Base-by-base conservation (phyloP, 2,113 vertebrate species). In the Arvicanthis niloticus region DNA sequence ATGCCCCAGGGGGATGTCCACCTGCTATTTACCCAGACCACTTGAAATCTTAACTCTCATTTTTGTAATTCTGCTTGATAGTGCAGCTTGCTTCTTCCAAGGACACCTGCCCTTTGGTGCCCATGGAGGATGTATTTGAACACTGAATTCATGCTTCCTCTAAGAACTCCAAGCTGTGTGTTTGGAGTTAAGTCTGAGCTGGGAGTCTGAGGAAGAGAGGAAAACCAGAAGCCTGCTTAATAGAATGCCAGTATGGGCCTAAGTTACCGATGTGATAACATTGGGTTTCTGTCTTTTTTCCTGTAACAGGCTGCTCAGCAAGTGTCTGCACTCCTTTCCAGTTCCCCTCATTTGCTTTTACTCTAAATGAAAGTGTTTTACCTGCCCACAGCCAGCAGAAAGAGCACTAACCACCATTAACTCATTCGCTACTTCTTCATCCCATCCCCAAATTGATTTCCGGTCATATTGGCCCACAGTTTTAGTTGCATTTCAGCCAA, bases 401-500 rank as follows among this genome's bases (percentile, higher is more conserved):
- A 84, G 48, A 91, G 2, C 1, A 8, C n/a, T 67, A n/a, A 96
- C 81, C 92, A 29, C 9, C 0, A 0, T 77, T 21, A n/a, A 88
- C 53, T 78, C 62, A 87, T 92, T 86, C 42, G 72, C 86, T 65
- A 75, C 67, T 72, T 9, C 93, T 98, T 75, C 22, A 86, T 92
- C 94, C 93, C 92, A 82, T 0, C 21, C 91, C 91, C 76, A 97
- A 82, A 93, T n/a, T 76, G 87, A 95, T 92, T 97, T 98, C 98
- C 89, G 45, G 97, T 98, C 17, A 92, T 96, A 93, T 96, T 98
- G 98, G 60, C 77, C 84, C 60, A 40, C 94, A 75, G 0, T 72
- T 97, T 97, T 88, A 97, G 97, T 91, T 70, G 9, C 80, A 82
- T 96, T 96, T 97, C 97, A 98, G 94, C 92, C 96, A 86, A 84